Evolutionary conservation across 2,888 invertebrate genomes (phyloP).

Genomic region (Quadriops clusia): DNA sequence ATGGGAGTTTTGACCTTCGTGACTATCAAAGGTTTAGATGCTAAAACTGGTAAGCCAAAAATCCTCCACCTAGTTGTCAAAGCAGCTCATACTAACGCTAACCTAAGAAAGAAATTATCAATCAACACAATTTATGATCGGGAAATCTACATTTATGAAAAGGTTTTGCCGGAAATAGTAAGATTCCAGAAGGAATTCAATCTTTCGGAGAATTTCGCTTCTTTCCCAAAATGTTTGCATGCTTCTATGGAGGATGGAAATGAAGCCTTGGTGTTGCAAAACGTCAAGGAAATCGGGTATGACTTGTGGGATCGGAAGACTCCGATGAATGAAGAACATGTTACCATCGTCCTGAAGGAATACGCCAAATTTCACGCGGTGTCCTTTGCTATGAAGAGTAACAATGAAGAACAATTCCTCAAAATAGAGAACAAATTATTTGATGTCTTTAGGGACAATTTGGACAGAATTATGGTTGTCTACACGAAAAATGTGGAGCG

Average conservation of each 20-base stretch:
- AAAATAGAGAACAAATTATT: constrained; percentile 9
- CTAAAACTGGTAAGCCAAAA: too few relatives aligned
- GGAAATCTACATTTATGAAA: constrained; percentile 18
- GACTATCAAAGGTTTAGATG: background rate
- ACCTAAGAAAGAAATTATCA: too few relatives aligned
- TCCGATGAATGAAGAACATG: constrained; percentile 23
- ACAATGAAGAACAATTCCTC: constrained; percentile 20
- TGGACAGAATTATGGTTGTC: too few relatives aligned
- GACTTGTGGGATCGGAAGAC: constrained; percentile 20
- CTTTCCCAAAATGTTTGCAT: constrained; percentile 14
- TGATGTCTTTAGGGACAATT: constrained; percentile 2
- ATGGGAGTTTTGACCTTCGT: constrained; percentile 1
- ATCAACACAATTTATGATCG: constrained; percentile 2
- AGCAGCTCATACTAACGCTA: background rate
- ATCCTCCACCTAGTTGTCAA: constrained; percentile 3
- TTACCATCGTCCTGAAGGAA: constrained; percentile 21
- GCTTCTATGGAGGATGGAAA: constrained; percentile 11
- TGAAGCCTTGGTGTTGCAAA: constrained; percentile 23
- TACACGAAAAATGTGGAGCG: background rate
- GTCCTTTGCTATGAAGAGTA: constrained; percentile 23
- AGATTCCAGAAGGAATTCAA: constrained; percentile 13
- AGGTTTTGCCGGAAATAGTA: constrained; percentile 14
- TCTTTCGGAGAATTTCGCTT: constrained; percentile 13
- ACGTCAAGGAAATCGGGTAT: constrained; percentile 21
- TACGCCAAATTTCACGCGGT: constrained; percentile 27